Percentiles rank a stretch among this genome's conserved stretches.
phyloP scores from a whole-genome alignment of 2,113 vertebrate species.

The Malurus melanocephalus region DNA sequence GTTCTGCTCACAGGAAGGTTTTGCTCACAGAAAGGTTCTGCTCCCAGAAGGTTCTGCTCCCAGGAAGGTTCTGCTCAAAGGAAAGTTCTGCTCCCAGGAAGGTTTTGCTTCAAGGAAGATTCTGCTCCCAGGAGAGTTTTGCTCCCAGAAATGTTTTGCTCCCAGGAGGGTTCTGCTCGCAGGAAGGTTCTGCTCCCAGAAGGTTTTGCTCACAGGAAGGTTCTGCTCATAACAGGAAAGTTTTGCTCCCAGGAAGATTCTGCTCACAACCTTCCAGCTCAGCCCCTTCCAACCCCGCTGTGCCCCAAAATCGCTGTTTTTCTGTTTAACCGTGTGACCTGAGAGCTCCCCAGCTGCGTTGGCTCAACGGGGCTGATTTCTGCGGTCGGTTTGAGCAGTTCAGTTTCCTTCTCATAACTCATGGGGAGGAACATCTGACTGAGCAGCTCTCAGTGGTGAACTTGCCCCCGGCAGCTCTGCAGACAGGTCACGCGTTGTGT shows the following conservation, averaged over 20 bases:
- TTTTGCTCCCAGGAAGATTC: neutral
- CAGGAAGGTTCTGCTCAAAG: neutral
- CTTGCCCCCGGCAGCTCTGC: neutral
- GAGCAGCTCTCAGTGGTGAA: neutral
- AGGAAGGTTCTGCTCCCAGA: neutral
- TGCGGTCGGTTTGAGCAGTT: constrained; percentile 10
- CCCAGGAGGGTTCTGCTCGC: neutral
- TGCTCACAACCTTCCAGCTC: neutral
- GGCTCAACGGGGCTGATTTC: neutral
- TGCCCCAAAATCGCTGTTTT: neutral
- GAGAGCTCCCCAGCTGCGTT: neutral
- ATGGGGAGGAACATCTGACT: constrained; percentile 26
- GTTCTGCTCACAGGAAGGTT: neutral
- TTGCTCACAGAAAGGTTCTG: neutral
- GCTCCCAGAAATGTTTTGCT: neutral
- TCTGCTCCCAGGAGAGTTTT: neutral
- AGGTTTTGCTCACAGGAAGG: neutral
- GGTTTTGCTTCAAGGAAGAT: neutral
- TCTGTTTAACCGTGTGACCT: neutral
- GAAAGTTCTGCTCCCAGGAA: no score
- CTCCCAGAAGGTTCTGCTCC: no score
- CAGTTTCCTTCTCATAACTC: neutral
- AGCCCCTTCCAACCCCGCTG: neutral
- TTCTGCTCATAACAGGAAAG: no score
- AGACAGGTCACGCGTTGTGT: neutral